Evolutionary conservation across 2,797 vertebrate genomes (phyloP).

Genomic region (Poeciliopsis turneri): DNA sequence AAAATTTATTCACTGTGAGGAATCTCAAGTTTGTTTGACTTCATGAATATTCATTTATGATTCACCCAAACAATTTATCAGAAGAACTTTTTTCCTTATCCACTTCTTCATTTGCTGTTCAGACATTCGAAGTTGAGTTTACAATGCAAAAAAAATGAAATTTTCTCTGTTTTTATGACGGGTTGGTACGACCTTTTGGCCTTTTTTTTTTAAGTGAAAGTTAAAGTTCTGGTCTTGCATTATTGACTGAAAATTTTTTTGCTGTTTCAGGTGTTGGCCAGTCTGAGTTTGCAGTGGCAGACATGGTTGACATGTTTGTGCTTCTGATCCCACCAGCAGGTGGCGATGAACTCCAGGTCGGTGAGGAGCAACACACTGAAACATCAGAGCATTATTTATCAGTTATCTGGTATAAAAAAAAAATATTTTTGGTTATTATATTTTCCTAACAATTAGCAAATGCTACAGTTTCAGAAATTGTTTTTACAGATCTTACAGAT

Average conservation of each 20-base stretch:
- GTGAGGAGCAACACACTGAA: slow-evolving; percentile 25
- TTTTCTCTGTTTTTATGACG: neutral
- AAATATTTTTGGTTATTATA: neutral
- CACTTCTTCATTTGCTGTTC: neutral
- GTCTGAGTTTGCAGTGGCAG: slow-evolving; percentile 97
- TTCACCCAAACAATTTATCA: neutral
- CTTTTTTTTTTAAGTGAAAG: neutral
- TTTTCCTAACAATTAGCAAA: neutral
- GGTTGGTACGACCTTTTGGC: neutral
- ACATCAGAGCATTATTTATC: neutral
- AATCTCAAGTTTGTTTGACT: slow-evolving; percentile 14
- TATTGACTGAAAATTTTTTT: neutral
- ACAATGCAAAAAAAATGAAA: neutral
- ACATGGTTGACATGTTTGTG: slow-evolving; percentile 99
- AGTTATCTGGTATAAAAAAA: neutral
- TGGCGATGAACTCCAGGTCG: slow-evolving; percentile 98
- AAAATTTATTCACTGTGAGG: slow-evolving; percentile 35
- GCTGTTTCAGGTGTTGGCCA: slow-evolving; percentile 86
- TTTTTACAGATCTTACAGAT: neutral
- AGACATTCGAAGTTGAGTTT: neutral
- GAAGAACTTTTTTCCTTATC: neutral
- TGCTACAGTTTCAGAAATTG: neutral
- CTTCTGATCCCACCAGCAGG: slow-evolving; percentile 95
- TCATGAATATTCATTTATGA: slow-evolving; percentile 33
- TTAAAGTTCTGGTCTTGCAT: neutral